A percentile compares a stretch with the other conserved stretches of the same genome.
Conservation (phyloP, 2,888 invertebrate species). For the Ectropis crepuscularia region DNA sequence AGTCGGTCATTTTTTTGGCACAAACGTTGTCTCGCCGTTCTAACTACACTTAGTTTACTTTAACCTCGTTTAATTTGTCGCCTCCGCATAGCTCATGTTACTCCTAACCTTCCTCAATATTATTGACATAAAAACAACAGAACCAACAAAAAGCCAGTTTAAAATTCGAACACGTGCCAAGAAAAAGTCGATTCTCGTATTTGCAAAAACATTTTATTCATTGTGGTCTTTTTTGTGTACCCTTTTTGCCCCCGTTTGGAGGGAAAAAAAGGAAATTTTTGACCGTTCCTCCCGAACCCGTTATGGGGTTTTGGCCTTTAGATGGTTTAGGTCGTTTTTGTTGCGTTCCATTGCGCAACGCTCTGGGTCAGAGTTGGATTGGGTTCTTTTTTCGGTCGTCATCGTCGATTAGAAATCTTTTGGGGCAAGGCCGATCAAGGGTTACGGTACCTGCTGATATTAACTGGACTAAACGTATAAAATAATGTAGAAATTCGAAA, state of each 20-base stretch:
- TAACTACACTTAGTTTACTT: slow-evolving; percentile 10
- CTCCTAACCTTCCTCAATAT: slow-evolving; percentile 67
- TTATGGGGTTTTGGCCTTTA: slow-evolving; percentile 72
- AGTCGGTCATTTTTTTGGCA: background rate
- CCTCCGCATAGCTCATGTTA: slow-evolving; percentile 39
- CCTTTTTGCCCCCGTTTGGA: slow-evolving; percentile 74
- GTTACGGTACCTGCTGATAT: slow-evolving; percentile 6
- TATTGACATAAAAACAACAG: slow-evolving; percentile 56
- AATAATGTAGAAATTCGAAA: too few species aligned
- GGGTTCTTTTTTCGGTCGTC: slow-evolving; percentile 38
- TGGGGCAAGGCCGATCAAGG: slow-evolving; percentile 24
- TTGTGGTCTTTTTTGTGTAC: slow-evolving; percentile 64
- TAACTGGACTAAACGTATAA: too few species aligned
- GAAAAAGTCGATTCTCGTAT: slow-evolving; percentile 72
- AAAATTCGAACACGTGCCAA: slow-evolving; percentile 77
- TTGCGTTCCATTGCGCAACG: slow-evolving; percentile 62
- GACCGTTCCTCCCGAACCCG: slow-evolving; percentile 65
- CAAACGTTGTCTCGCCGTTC: background rate
- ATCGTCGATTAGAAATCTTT: slow-evolving; percentile 23
- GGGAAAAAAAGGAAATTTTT: slow-evolving; percentile 60
- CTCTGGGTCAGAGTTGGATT: slow-evolving; percentile 43
- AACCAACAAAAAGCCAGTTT: slow-evolving; percentile 66
- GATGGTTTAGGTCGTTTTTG: slow-evolving; percentile 59
- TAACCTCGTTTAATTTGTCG: slow-evolving; percentile 28
- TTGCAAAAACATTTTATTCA: slow-evolving; percentile 79